Conservation (phyloP, 2,113 vertebrate genomes). For the Callaeas wilsoni region DNA sequence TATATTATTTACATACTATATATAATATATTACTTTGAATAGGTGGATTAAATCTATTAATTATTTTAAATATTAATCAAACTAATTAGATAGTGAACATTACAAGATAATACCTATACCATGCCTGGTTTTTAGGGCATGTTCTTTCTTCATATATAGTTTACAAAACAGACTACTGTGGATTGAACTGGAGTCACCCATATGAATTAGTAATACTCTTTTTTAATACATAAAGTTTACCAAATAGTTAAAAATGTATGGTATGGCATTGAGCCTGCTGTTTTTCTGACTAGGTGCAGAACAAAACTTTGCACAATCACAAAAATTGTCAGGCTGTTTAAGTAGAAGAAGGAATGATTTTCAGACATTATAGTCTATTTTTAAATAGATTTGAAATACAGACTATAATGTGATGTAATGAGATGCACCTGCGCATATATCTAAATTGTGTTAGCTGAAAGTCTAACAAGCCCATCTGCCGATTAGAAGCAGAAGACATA, state of each 20-base stretch:
- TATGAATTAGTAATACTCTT: neutral
- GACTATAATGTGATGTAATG: too few relatives aligned
- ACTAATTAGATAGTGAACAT: neutral
- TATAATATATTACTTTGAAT: neutral
- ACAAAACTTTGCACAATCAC: neutral
- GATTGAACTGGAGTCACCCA: neutral
- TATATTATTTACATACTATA: too few relatives aligned
- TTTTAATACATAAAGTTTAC: neutral
- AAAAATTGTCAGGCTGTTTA: neutral
- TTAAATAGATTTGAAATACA: too few relatives aligned
- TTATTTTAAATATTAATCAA: neutral
- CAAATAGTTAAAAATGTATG: neutral
- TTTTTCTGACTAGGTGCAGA: neutral
- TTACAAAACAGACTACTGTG: neutral
- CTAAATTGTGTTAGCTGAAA: neutral
- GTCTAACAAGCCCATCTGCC: neutral
- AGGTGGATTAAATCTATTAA: neutral
- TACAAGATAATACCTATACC: neutral
- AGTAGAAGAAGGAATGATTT: neutral
- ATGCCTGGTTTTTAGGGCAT: neutral
- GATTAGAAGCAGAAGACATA: neutral
- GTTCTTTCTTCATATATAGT: neutral
- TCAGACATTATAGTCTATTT: neutral
- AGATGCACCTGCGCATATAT: neutral
- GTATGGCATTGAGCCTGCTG: neutral